Conservation (phyloP, 1,140 invertebrate species). For the Scylla paramamosain region DNA sequence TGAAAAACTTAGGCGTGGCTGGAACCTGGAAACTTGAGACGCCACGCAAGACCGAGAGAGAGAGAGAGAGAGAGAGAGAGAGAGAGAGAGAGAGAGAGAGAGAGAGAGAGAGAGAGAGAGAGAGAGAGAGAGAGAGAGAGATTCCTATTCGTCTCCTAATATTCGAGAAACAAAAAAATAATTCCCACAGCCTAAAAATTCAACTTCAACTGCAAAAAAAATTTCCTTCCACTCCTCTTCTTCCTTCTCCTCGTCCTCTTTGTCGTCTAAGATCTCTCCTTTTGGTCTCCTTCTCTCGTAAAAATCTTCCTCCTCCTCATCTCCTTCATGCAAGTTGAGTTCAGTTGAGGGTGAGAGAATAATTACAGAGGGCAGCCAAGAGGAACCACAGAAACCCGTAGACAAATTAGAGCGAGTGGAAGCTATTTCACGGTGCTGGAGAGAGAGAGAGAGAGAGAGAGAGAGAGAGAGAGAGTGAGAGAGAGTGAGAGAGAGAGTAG, state of each 20-base stretch:
- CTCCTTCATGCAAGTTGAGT: too few species aligned
- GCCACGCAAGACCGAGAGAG: neutral
- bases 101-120: slow-evolving; percentile 20
- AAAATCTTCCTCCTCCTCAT: too few species aligned
- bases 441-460: neutral
- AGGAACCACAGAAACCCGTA: neutral
- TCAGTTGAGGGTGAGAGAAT: neutral
- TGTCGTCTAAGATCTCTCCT: too few species aligned
- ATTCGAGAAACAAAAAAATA: too few species aligned
- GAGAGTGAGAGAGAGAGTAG: neutral
- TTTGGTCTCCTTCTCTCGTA: too few species aligned
- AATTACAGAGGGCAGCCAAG: neutral
- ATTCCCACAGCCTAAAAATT: too few species aligned
- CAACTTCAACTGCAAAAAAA: too few species aligned
- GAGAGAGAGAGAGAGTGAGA: neutral
- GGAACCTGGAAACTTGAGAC: too few species aligned
- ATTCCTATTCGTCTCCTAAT: too few species aligned
- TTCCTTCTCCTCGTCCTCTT: too few species aligned
- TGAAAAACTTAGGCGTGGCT: neutral
- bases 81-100: slow-evolving; percentile 20
- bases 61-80: slow-evolving; percentile 1
- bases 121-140: slow-evolving; percentile 20
- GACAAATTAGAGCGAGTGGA: neutral
- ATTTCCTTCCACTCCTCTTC: too few species aligned
- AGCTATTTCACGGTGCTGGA: neutral